These are phyloP conservation scores for Aurelia sp. DNA, from an alignment of 30 jellyfish, hydroid and myxozoan genomes.

Conservation along the genomic window DNA sequence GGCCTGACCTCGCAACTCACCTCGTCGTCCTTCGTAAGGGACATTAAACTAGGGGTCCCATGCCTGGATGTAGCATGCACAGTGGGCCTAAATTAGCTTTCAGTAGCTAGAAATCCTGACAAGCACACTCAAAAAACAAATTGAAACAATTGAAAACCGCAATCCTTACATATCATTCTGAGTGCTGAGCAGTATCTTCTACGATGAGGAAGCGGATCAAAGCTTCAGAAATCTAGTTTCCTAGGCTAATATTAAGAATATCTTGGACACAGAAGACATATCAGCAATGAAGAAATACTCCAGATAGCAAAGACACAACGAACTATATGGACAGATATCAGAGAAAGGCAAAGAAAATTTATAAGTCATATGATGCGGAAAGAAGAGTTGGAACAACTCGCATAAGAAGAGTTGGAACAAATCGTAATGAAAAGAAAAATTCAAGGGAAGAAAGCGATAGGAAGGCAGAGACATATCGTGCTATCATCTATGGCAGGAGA, in stretches of 20 bases:
- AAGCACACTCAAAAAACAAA: too few relatives aligned
- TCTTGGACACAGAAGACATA: neutral
- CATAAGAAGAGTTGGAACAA: too few relatives aligned
- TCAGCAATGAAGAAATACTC: neutral
- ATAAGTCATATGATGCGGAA: neutral
- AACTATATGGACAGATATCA: neutral
- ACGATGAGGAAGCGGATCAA: slow-evolving; percentile 24
- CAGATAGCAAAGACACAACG: slow-evolving; percentile 2
- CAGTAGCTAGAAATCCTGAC: too few relatives aligned
- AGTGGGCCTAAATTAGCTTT: too few relatives aligned
- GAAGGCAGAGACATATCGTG: neutral
- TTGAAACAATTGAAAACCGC: too few relatives aligned
- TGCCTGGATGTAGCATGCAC: too few relatives aligned
- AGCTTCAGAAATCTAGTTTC: slow-evolving; percentile 18
- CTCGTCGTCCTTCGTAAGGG: too few relatives aligned
- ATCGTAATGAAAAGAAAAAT: neutral
- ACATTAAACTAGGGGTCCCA: too few relatives aligned
- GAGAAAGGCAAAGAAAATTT: neutral
- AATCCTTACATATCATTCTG: slow-evolving; percentile 26
- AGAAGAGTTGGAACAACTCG: too few relatives aligned
- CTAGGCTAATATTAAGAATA: neutral
- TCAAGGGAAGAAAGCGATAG: slow-evolving; percentile 4
- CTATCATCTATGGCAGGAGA: neutral
- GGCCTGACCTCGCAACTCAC: too few relatives aligned
- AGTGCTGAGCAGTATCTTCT: slow-evolving; percentile 21